phyloP scores from a whole-genome alignment of 2,113 vertebrate species.

The Elephas maximus region DNA sequence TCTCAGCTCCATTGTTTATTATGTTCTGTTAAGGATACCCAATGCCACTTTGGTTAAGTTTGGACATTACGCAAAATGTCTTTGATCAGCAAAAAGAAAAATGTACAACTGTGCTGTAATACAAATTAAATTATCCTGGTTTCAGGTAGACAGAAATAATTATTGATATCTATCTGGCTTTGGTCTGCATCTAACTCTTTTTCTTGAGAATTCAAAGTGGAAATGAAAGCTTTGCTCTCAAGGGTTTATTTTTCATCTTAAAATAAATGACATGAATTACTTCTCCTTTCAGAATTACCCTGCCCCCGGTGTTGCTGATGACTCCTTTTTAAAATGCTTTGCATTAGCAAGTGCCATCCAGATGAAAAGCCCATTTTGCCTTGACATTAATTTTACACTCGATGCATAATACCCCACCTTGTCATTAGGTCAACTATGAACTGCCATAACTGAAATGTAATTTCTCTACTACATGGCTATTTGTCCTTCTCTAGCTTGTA shows the following conservation, averaged over 20 bases:
- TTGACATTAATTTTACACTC: conserved; percentile 80
- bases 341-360: conserved; percentile 75
- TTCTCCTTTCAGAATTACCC: conserved; percentile 76
- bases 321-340: conserved; percentile 71
- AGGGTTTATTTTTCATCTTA: conserved; percentile 77
- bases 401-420: conserved; percentile 73
- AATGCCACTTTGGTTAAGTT: conserved; percentile 14
- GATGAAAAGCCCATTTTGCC: conserved; percentile 79
- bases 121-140: conserved; percentile 61
- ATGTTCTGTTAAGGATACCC: neutral
- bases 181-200: conserved; percentile 61
- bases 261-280: conserved; percentile 78
- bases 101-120: conserved; percentile 49
- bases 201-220: conserved; percentile 63
- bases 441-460: conserved; percentile 57
- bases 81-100: conserved; percentile 67
- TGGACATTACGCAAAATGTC: neutral
- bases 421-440: conserved; percentile 75
- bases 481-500: conserved; percentile 66
- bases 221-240: conserved; percentile 78
- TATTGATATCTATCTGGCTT: conserved; percentile 76
- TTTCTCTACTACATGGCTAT: conserved; percentile 62
- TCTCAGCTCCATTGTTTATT: conserved; percentile 21
- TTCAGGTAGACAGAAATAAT: conserved; percentile 75
- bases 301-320: conserved; percentile 63